Base-by-base conservation (phyloP, 2,888 invertebrate species). In the Phymatocera aterrima region DNA sequence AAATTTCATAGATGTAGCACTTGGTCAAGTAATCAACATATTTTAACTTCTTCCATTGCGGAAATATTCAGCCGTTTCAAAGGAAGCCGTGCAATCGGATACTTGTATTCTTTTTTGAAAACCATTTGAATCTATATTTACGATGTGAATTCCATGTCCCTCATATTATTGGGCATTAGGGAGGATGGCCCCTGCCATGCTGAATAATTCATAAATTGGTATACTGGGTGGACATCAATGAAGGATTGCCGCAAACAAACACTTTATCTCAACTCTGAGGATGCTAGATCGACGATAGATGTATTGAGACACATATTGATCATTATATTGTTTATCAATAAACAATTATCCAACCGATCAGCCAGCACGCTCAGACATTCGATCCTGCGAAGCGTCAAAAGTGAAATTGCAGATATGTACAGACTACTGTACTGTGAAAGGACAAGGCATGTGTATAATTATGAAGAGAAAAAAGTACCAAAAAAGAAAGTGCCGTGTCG, bases 401-500 rank as follows among this genome's bases (percentile, higher is more conserved):
- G 70, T 51, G 21, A 21, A 72, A 72, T 72, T n/a, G 51, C 51
- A 51, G 21, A 51, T 34, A 34, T 18, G 51, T 34, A 24, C 34
- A 18, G 34, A 72, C 21, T n/a, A n/a, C n/a, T 21, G 18, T 34
- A 18, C 8, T 10, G 34, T 18, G 70, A 51, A 51, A 48, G 31
- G 31, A 72, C 31, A 34, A 28, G 48, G n/a, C 51, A 34, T 8
- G 31, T 21, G 34, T 72, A 51, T 34, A 51, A 68, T 68, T 72
- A 48, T 6, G 1, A 70, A 70, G 18, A 28, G 34, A 51, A 48
- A 48, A 70, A 70, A 28, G 15, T n/a, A 12, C n/a, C 6, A 40
- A 65, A 65, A 65, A 65, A 72, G 72, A 51, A 72, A 72, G 72
- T 18, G n/a, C 31, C 72, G 15, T 5, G 72, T 51, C 68, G 24